Percentiles rank a stretch among this genome's conserved stretches.
phyloP scores from a whole-genome alignment of 2,888 invertebrate genomes.

The Teinopalpus imperialis region DNA sequence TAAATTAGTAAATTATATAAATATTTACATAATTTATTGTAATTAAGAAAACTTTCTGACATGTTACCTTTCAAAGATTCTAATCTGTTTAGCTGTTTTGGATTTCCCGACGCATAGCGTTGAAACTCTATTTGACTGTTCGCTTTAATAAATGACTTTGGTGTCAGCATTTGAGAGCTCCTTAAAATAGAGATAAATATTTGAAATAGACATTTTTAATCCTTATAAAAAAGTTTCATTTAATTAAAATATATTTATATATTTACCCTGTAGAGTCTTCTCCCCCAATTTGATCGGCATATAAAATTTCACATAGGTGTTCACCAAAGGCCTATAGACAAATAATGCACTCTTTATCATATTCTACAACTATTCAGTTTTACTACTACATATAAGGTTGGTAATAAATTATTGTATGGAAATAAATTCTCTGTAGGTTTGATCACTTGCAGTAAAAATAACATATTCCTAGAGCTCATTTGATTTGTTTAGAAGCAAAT shows the following conservation, averaged over 20 bases:
- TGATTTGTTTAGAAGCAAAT: too few relatives aligned
- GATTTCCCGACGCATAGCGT: constrained; percentile 77
- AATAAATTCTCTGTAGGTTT: too few relatives aligned
- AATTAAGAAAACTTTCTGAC: too few relatives aligned
- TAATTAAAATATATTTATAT: background rate
- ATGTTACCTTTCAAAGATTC: constrained; percentile 76
- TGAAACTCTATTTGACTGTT: constrained; percentile 92
- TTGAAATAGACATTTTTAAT: too few relatives aligned
- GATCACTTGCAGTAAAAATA: too few relatives aligned
- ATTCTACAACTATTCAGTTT: too few relatives aligned
- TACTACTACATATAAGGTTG: too few relatives aligned
- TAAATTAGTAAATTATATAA: constrained; percentile 2
- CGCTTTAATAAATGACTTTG: constrained; percentile 95
- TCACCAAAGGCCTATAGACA: constrained; percentile 75
- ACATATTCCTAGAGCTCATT: too few relatives aligned
- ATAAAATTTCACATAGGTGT: constrained; percentile 67
- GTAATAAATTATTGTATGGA: too few relatives aligned
- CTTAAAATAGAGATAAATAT: constrained; percentile 42
- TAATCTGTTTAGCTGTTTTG: constrained; percentile 83
- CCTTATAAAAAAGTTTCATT: background rate
- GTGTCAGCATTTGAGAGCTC: constrained; percentile 87
- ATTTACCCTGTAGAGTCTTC: constrained; percentile 64
- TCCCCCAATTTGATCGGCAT: constrained; percentile 65
- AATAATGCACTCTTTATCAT: too few relatives aligned
- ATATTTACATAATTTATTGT: background rate